A percentile compares a stretch with the other conserved stretches of the same genome.
These are phyloP conservation scores for Zaprionus lineosus DNA, from an alignment of 2,888 invertebrate genomes.

Conservation along the genomic window DNA sequence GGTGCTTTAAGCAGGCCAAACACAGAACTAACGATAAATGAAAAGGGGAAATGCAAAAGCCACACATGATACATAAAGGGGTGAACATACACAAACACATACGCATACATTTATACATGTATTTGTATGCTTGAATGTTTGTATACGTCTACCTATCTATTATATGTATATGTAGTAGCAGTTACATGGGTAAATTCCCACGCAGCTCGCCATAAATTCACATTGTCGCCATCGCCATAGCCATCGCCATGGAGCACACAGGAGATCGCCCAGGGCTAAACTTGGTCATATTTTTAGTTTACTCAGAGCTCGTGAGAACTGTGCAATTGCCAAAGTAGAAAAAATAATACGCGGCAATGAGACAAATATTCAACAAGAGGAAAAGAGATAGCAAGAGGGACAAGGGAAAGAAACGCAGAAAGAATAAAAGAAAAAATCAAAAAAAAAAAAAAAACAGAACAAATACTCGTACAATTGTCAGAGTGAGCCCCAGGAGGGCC, in stretches of 20 bases:
- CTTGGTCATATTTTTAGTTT: conserved; percentile 76
- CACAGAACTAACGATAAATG: conserved; percentile 24
- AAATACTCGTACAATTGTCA: conserved; percentile 66
- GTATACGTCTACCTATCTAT: conserved; percentile 5
- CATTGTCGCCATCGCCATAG: conserved; percentile 55
- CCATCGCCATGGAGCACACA: conserved; percentile 23
- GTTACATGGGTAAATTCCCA: conserved; percentile 60
- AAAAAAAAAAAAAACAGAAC: conserved; percentile 32
- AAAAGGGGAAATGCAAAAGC: conserved; percentile 50
- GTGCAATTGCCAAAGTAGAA: conserved; percentile 63
- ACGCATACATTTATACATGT: no score
- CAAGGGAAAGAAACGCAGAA: no score
- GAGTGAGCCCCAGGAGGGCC: conserved; percentile 64
- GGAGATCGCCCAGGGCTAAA: conserved; percentile 69
- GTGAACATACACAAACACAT: no score
- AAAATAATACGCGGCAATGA: conserved; percentile 55
- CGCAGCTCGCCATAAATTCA: conserved; percentile 70
- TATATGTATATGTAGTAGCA: conserved; percentile 22
- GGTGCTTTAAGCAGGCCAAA: conserved; percentile 68
- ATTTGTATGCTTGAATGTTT: conserved; percentile 16
- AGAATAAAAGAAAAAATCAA: conserved; percentile 22
- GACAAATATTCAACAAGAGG: conserved; percentile 61
- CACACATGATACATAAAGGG: conserved; percentile 34
- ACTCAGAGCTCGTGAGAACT: conserved; percentile 51
- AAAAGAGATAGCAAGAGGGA: conserved; percentile 27